Evolutionary conservation across 2,113 vertebrate genomes (phyloP).

Genomic region (Montifringilla adamsi): DNA sequence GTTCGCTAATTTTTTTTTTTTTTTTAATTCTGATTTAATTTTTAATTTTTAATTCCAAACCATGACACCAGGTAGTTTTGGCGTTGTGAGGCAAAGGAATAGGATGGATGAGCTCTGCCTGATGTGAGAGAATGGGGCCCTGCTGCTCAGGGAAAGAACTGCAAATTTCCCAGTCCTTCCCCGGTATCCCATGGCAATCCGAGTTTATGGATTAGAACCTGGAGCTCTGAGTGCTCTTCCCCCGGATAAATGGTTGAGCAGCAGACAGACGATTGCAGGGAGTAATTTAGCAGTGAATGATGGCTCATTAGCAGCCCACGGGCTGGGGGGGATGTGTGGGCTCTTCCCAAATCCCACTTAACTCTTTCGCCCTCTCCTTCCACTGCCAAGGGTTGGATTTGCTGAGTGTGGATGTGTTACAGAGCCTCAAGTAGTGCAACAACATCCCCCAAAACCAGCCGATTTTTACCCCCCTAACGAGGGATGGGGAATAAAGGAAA

Average conservation of each 20-base stretch:
- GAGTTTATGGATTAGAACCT: neutral
- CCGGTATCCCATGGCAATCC: neutral
- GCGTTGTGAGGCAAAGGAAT: accelerated
- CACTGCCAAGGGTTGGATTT: neutral
- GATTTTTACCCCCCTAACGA: neutral
- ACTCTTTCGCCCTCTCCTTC: neutral
- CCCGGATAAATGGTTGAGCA: neutral
- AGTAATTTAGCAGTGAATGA: slow-evolving; percentile 28
- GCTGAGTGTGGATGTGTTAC: neutral
- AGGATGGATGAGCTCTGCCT: accelerated
- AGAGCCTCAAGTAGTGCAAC: neutral
- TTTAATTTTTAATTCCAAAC: neutral
- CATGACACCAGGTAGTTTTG: neutral
- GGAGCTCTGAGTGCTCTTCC: slow-evolving; percentile 1
- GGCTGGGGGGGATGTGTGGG: neutral
- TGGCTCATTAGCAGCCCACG: slow-evolving; percentile 52
- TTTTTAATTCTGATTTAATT: neutral
- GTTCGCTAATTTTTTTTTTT: neutral
- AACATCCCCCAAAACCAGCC: neutral
- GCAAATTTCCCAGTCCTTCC: neutral
- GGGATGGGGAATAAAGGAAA: neutral
- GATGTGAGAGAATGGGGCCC: accelerated
- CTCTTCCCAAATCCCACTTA: neutral
- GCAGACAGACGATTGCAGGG: neutral
- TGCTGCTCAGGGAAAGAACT: neutral